phyloP scores from a whole-genome alignment of 30 jellyfish, hydroid and myxozoan genomes.

The Phacellophora camtschatica region DNA sequence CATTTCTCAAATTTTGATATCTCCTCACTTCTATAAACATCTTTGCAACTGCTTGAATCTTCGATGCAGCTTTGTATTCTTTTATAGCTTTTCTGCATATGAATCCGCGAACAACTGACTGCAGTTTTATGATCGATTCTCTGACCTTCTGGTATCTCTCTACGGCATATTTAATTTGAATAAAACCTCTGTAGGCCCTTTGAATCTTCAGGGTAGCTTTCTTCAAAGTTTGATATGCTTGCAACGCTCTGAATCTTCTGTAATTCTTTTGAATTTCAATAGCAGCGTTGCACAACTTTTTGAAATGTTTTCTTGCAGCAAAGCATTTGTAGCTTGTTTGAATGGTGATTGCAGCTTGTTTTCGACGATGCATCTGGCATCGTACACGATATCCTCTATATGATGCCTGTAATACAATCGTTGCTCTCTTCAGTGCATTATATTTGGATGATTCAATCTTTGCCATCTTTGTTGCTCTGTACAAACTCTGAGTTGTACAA shows the following conservation, averaged over 20 bases:
- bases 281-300: background rate
- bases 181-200: conserved; percentile 16
- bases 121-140: conserved; percentile 28
- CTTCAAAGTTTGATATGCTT: too few relatives aligned
- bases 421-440: background rate
- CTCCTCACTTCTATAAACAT: conserved; percentile 4
- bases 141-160: background rate
- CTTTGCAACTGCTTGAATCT: conserved; percentile 46
- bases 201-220: conserved; percentile 37
- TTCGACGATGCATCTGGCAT: background rate
- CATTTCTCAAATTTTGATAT: background rate
- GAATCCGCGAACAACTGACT: conserved; percentile 16
- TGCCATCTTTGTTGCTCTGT: conserved; percentile 14
- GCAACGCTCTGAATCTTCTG: conserved; percentile 2
- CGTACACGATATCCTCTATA: conserved; percentile 48
- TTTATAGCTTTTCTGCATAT: background rate
- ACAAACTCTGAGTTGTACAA: conserved; percentile 7
- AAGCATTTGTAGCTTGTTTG: conserved; percentile 17
- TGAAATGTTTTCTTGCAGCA: background rate
- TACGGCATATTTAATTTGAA: conserved; percentile 29
- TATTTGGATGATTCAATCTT: background rate
- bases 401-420: conserved; percentile 32
- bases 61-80: conserved; percentile 40
- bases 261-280: conserved; percentile 4
- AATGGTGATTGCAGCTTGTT: conserved; percentile 30